These are phyloP conservation scores for Stramonita haemastoma DNA, from an alignment of 2,888 invertebrate genomes.

Conservation along the genomic window DNA sequence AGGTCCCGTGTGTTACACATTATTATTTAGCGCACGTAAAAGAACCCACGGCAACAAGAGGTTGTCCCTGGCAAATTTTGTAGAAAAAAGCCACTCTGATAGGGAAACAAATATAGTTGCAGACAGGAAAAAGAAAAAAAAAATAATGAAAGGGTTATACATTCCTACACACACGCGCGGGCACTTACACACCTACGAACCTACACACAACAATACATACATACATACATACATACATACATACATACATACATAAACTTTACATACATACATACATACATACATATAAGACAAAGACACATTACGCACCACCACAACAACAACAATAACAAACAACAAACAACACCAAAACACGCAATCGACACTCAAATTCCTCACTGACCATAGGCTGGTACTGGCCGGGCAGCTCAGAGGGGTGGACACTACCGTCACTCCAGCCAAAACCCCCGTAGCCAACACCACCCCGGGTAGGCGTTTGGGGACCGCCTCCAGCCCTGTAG, in stretches of 20 bases:
- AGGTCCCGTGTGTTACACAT: too few relatives aligned
- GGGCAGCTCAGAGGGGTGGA: constrained; percentile 67
- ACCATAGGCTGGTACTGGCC: constrained; percentile 67
- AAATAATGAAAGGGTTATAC: too few relatives aligned
- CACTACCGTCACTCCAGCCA: constrained; percentile 55
- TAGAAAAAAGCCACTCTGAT: too few relatives aligned
- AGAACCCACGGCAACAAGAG: too few relatives aligned
- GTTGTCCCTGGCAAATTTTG: too few relatives aligned
- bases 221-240: constrained; percentile 1
- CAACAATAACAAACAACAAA: background rate
- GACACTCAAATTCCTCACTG: background rate
- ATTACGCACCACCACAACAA: background rate
- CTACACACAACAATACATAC: background rate
- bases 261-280: background rate
- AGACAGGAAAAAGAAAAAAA: too few relatives aligned
- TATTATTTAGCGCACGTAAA: too few relatives aligned
- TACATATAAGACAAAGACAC: background rate
- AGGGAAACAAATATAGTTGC: too few relatives aligned
- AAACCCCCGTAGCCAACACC: constrained; percentile 65
- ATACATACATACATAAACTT: background rate
- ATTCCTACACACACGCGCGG: background rate
- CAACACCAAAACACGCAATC: background rate
- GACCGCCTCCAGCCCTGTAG: constrained; percentile 51
- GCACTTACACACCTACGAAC: too few relatives aligned
- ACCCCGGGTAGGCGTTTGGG: constrained; percentile 60